These are phyloP conservation scores for Azorinus chamasolen DNA, from an alignment of 2,888 invertebrate species.

Conservation along the genomic window DNA sequence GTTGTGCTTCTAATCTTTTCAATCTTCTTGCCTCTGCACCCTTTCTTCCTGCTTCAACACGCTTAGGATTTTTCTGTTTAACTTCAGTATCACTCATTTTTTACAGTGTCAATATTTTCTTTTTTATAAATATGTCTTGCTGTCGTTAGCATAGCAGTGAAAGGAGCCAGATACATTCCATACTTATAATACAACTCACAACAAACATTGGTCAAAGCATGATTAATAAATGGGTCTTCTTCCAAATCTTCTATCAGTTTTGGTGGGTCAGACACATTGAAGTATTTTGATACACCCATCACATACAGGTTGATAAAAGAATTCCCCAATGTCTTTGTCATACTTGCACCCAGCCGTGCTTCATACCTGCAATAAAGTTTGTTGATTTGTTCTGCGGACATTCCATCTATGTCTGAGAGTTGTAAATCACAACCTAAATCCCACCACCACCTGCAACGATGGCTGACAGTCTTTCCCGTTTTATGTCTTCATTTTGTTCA, in stretches of 20 bases:
- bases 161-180: too few species aligned
- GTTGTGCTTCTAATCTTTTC: too few species aligned
- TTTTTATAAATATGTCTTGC: too few species aligned
- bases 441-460: slow-evolving; percentile 46
- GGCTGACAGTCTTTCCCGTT: slow-evolving; percentile 47
- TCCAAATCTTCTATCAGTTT: slow-evolving; percentile 44
- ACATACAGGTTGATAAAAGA: slow-evolving; percentile 47
- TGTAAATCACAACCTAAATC: slow-evolving; percentile 42
- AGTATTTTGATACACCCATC: slow-evolving; percentile 47
- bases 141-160: too few species aligned
- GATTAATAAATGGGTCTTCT: too few species aligned
- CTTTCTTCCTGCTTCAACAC: too few species aligned
- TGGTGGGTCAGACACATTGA: slow-evolving; percentile 38
- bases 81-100: too few species aligned
- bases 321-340: slow-evolving; percentile 52
- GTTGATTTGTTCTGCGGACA: slow-evolving; percentile 43
- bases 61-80: too few species aligned
- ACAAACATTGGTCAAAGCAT: too few species aligned
- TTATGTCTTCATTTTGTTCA: slow-evolving; percentile 28
- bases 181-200: too few species aligned
- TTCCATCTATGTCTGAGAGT: slow-evolving; percentile 36
- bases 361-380: slow-evolving; percentile 50
- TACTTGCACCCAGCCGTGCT: slow-evolving; percentile 46
- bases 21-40: too few species aligned
- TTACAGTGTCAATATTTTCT: too few species aligned